These are phyloP conservation scores for Euthynnus affinis DNA, from an alignment of 2,797 vertebrate species.

Conservation along the genomic window DNA sequence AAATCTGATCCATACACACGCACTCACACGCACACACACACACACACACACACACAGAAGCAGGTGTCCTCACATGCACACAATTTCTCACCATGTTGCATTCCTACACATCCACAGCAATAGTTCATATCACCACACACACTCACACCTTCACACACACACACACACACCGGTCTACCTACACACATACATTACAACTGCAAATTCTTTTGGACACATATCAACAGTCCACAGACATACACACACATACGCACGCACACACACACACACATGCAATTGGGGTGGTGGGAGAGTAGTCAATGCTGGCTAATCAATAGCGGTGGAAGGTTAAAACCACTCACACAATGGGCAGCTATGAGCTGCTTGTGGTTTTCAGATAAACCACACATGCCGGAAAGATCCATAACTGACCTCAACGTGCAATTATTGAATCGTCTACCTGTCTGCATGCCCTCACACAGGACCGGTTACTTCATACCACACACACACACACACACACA, in stretches of 20 bases:
- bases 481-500: conserved; percentile 9
- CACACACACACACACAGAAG: conserved; percentile 50
- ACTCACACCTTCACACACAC: background rate
- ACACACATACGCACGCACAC: conserved; percentile 37
- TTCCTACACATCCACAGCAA: conserved; percentile 60
- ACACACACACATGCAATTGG: conserved; percentile 38
- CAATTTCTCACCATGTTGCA: conserved; percentile 15
- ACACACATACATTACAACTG: conserved; percentile 9
- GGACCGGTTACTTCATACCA: background rate
- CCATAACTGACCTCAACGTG: conserved; percentile 80
- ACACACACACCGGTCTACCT: background rate
- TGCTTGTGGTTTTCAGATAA: conserved; percentile 77
- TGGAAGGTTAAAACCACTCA: conserved; percentile 86
- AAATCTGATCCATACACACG: conserved; percentile 80
- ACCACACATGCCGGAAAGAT: conserved; percentile 73
- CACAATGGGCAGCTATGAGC: conserved; percentile 81
- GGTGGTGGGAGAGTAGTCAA: conserved; percentile 76
- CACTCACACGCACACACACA: conserved; percentile 52
- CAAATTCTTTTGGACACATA: conserved; percentile 30
- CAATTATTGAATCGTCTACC: conserved; percentile 80
- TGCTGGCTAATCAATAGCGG: conserved; percentile 83
- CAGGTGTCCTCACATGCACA: conserved; percentile 37
- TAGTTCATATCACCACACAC: conserved; percentile 32
- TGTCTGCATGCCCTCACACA: conserved; percentile 50
- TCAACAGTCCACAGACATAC: conserved; percentile 23